Evolutionary conservation across 2,113 vertebrate species (phyloP).

Genomic region (Semicossyphus pulcher): DNA sequence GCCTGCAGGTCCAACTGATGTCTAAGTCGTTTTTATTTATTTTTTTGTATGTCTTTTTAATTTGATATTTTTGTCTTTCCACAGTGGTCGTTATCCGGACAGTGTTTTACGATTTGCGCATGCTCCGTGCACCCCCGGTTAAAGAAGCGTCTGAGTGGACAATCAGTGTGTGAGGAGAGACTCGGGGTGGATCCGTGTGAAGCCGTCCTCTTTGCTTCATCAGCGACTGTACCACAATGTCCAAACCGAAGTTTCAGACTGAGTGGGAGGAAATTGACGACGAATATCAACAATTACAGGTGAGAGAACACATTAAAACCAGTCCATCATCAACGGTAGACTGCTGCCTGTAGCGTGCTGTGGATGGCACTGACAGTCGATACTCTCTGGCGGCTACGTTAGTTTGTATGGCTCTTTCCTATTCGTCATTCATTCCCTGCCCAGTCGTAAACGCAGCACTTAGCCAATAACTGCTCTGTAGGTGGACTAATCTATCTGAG

Average conservation of each 20-base stretch:
- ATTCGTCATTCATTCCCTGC: conserved; percentile 54
- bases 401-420: conserved; percentile 20
- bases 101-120: conserved; percentile 41
- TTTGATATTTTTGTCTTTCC: background rate
- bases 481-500: background rate
- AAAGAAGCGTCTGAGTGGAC: conserved; percentile 34
- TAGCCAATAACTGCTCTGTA: background rate
- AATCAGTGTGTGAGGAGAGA: conserved; percentile 15
- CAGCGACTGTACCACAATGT: conserved; percentile 66
- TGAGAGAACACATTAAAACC: conserved; percentile 52
- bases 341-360: background rate
- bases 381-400: conserved; percentile 8
- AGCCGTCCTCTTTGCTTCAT: conserved; percentile 6
- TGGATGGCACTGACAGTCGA: conserved; percentile 25
- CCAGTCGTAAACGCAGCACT: background rate
- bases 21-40: fast-evolving
- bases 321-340: background rate
- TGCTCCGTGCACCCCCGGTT: conserved; percentile 44
- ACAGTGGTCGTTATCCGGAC: background rate
- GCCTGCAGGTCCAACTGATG: fast-evolving
- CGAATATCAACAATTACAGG: conserved; percentile 94
- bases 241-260: conserved; percentile 82
- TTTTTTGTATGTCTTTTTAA: background rate
- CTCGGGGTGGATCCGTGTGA: background rate
- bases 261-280: conserved; percentile 91